These are phyloP conservation scores for Bungarus multicinctus DNA, from an alignment of 2,113 vertebrate genomes.

Conservation along the genomic window DNA sequence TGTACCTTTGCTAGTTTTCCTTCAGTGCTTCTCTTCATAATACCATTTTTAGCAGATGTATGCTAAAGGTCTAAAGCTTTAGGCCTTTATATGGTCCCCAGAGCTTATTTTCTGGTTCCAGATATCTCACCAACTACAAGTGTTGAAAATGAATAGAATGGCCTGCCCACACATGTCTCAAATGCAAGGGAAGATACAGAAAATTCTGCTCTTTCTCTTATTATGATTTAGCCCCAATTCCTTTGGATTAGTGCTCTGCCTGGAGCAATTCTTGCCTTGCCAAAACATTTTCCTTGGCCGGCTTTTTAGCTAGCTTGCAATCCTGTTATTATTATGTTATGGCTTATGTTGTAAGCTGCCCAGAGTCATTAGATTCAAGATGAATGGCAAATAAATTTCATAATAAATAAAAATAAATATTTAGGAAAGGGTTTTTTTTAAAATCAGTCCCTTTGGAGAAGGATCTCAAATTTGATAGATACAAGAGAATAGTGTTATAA, in stretches of 20 bases:
- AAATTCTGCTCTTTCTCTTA: neutral
- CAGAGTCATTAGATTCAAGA: neutral
- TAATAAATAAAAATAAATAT: neutral
- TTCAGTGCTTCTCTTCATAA: neutral
- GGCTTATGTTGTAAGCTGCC: neutral
- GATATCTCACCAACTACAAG: neutral
- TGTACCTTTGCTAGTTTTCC: neutral
- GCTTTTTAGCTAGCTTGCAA: neutral
- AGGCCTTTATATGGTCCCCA: neutral
- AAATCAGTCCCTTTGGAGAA: neutral
- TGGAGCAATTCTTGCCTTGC: neutral
- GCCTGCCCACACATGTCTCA: neutral
- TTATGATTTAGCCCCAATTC: neutral
- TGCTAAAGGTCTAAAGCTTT: neutral
- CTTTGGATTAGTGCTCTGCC: neutral
- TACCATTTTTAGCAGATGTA: neutral
- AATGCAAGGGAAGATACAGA: neutral
- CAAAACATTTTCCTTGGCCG: neutral
- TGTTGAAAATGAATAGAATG: neutral
- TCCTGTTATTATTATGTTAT: neutral
- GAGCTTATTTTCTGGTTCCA: neutral
- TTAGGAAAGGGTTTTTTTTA: neutral
- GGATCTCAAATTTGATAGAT: neutral
- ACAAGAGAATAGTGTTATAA: neutral
- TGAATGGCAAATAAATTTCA: neutral